Percentiles rank a stretch among this genome's conserved stretches.
phyloP scores from a whole-genome alignment of 1,140 invertebrate species.

The Amyelois transitella region DNA sequence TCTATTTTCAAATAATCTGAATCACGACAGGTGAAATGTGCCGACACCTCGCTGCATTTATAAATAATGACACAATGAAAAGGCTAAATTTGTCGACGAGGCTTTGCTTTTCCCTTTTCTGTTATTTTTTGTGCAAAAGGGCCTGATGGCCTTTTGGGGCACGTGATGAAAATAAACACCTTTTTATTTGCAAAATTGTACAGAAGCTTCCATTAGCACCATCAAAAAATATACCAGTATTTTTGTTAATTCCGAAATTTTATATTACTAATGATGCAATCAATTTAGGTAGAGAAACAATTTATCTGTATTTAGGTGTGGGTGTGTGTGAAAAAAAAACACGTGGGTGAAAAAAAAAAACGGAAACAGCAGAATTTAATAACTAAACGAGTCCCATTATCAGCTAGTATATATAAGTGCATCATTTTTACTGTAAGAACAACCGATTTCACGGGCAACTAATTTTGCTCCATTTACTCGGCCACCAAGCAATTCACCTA shows the following conservation, averaged over 20 bases:
- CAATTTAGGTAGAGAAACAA: too few species aligned
- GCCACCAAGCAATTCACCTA: neutral
- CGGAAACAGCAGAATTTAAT: too few species aligned
- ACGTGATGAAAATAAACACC: constrained; percentile 24
- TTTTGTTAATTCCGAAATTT: too few species aligned
- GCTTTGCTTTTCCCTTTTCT: constrained; percentile 22
- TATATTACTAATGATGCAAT: too few species aligned
- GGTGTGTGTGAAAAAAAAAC: too few species aligned
- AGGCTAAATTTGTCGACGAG: constrained; percentile 43
- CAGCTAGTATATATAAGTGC: too few species aligned
- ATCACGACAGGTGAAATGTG: constrained; percentile 31
- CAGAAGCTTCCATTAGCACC: neutral
- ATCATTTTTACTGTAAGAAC: neutral
- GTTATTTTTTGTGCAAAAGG: constrained; percentile 23
- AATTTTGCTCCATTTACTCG: neutral
- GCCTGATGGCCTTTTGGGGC: constrained; percentile 13
- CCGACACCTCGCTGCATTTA: constrained; percentile 41
- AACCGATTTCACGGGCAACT: neutral
- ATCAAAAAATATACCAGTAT: neutral
- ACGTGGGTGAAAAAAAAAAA: too few species aligned
- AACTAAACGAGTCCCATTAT: too few species aligned
- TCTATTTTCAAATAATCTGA: constrained; percentile 17
- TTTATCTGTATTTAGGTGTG: too few species aligned
- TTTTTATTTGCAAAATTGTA: neutral
- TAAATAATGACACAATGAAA: constrained; percentile 47